phyloP scores from a whole-genome alignment of 2,797 vertebrate genomes.

The Jordanella pulchra region DNA sequence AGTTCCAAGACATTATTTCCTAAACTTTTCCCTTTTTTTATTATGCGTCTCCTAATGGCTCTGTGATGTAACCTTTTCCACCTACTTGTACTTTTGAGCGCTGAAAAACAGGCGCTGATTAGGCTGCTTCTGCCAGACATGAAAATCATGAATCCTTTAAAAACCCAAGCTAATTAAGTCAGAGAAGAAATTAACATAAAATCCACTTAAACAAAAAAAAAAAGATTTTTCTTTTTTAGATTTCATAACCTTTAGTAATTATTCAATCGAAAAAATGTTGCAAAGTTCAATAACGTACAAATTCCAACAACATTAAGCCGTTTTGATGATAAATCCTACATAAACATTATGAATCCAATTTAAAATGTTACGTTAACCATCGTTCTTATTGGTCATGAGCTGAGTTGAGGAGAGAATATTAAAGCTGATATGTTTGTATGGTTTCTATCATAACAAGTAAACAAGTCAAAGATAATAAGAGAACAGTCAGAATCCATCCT shows the following conservation, averaged over 20 bases:
- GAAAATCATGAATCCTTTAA: constrained; percentile 5
- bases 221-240: too few species aligned
- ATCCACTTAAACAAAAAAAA: not conserved
- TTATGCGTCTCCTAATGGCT: not conserved
- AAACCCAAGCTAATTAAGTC: constrained; percentile 20
- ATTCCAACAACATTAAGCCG: not conserved
- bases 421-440: not conserved
- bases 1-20: not conserved
- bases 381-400: not conserved
- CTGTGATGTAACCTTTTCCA: constrained; percentile 26
- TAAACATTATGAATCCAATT: not conserved
- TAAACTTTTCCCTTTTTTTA: not conserved
- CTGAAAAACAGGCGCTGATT: constrained; percentile 26
- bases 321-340: not conserved
- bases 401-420: not conserved
- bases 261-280: too few species aligned
- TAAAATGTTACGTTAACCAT: not conserved
- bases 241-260: not conserved
- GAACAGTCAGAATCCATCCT: too few species aligned
- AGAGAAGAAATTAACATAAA: constrained; percentile 10
- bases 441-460: not conserved
- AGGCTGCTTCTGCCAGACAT: constrained; percentile 15
- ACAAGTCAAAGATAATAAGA: too few species aligned
- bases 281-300: not conserved
- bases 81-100: constrained; percentile 31